These are phyloP conservation scores for Papilio polytes DNA, from an alignment of 1,140 invertebrate species.

Conservation along the genomic window DNA sequence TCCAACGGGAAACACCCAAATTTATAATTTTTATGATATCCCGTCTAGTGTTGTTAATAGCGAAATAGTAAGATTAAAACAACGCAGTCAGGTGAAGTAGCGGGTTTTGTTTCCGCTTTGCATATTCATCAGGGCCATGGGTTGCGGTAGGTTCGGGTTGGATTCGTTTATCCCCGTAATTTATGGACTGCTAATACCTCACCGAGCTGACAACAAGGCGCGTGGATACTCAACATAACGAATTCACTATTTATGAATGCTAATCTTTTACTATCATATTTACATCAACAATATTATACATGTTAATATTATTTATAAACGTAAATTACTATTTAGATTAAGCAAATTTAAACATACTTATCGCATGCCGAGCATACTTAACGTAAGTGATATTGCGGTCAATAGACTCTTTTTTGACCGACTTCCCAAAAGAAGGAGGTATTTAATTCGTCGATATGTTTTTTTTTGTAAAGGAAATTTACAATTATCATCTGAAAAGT, in stretches of 20 bases:
- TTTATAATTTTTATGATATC: background rate
- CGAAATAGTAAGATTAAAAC: background rate
- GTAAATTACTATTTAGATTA: background rate
- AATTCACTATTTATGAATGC: slow-evolving; percentile 8
- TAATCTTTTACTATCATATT: slow-evolving; percentile 16
- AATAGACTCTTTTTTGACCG: background rate
- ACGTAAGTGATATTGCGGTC: background rate
- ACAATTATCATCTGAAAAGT: no score
- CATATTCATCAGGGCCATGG: slow-evolving; percentile 48
- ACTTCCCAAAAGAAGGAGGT: no score
- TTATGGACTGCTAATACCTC: slow-evolving; percentile 44
- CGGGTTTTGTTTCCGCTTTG: slow-evolving; percentile 48
- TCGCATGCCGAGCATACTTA: background rate
- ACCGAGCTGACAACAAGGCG: slow-evolving; percentile 32
- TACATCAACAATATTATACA: slow-evolving; percentile 24
- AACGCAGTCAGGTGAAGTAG: slow-evolving; percentile 7
- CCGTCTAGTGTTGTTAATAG: background rate
- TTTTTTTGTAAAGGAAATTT: no score
- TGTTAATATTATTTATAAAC: slow-evolving; percentile 16
- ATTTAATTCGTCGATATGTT: no score
- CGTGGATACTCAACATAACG: slow-evolving; percentile 21
- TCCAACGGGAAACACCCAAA: no score
- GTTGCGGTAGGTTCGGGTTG: slow-evolving; percentile 49
- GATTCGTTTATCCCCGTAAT: slow-evolving; percentile 45
- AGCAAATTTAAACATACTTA: slow-evolving; percentile 20